phyloP scores from a whole-genome alignment of 2,797 vertebrate species.

The Lemur catta region DNA sequence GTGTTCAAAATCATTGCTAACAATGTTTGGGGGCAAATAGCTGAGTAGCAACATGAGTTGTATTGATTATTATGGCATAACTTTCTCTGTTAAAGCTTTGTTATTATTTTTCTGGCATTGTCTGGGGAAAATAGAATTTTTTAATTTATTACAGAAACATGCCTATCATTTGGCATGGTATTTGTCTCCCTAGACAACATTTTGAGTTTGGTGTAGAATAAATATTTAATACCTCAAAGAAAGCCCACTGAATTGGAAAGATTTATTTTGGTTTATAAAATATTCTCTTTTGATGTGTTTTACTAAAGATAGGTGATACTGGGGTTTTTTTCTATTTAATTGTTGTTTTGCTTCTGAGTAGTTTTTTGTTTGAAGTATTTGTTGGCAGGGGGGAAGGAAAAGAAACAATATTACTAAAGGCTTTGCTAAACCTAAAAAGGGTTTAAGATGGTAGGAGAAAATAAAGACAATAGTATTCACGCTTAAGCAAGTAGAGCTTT shows the following conservation, averaged over 20 bases:
- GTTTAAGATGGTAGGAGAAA: background rate
- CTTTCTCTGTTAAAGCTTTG: constrained; percentile 24
- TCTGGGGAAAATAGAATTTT: background rate
- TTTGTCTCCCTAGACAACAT: constrained; percentile 36
- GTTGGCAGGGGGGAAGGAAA: background rate
- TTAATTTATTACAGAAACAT: constrained; percentile 53
- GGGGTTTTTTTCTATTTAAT: background rate
- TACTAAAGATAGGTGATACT: background rate
- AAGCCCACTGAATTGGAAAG: constrained; percentile 26
- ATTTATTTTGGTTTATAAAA: constrained; percentile 22
- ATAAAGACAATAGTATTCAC: background rate
- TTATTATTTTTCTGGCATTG: constrained; percentile 45
- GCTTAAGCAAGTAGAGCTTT: background rate
- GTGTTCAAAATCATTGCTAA: constrained; percentile 66
- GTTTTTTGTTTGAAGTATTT: background rate
- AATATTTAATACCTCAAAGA: constrained; percentile 48
- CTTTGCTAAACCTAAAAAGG: background rate
- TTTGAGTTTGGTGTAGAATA: constrained; percentile 28
- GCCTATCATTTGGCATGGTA: constrained; percentile 18
- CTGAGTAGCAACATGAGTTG: constrained; percentile 21
- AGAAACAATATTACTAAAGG: background rate
- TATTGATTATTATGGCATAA: constrained; percentile 63
- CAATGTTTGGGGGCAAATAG: constrained; percentile 43
- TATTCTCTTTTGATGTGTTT: constrained; percentile 18
- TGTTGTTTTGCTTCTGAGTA: background rate